Percentiles rank a stretch among this genome's conserved stretches.
Evolutionary conservation across 2,113 vertebrate species (phyloP).

Genomic region (Eubucco bourcierii): DNA sequence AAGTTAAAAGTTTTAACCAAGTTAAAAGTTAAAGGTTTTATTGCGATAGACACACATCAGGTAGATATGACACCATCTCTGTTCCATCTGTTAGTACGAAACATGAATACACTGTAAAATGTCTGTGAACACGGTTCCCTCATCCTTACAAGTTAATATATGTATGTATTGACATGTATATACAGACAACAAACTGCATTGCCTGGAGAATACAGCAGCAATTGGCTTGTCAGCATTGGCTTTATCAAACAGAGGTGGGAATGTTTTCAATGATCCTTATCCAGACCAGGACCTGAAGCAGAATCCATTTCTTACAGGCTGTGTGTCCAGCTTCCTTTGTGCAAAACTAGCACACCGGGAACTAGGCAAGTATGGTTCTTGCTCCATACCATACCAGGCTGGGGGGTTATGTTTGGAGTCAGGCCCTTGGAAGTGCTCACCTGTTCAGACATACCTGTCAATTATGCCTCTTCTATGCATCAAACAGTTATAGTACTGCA

Average conservation of each 20-base stretch:
- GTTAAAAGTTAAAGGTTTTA: not conserved
- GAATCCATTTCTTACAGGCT: not conserved
- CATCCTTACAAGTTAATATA: not conserved
- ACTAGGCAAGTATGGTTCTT: fast-evolving
- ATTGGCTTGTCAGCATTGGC: not conserved
- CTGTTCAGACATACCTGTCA: not conserved
- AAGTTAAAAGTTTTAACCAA: no score
- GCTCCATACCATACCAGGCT: fast-evolving
- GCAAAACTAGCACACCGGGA: not conserved
- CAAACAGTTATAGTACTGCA: not conserved
- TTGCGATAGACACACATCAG: not conserved
- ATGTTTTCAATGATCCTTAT: not conserved
- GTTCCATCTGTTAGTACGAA: not conserved
- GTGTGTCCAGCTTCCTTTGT: not conserved
- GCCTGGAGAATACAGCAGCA: no score
- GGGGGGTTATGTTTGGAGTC: not conserved
- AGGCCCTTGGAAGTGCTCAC: not conserved
- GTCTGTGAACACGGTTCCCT: not conserved
- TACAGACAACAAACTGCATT: not conserved
- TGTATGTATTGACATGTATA: not conserved
- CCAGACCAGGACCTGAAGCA: not conserved
- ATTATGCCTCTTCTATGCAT: not conserved
- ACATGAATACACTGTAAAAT: not conserved
- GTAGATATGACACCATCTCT: not conserved
- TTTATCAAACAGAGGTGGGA: not conserved